Percentiles rank a stretch among this genome's conserved stretches.
Evolutionary conservation across 2,888 invertebrate species (phyloP).

Genomic region (Emmelina monodactyla): DNA sequence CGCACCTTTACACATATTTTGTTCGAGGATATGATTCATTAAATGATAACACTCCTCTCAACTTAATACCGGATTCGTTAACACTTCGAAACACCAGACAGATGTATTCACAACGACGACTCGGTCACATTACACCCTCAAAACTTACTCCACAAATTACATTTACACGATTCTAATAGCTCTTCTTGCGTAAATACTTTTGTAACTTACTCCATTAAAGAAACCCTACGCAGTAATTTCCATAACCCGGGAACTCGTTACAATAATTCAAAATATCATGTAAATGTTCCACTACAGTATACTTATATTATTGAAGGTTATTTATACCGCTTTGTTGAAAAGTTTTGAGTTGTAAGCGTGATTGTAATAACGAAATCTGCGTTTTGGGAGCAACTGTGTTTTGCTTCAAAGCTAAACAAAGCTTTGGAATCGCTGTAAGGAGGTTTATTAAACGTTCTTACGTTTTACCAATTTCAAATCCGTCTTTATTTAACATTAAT

Average conservation of each 20-base stretch:
- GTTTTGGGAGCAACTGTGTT: too few species aligned
- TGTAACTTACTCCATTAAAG: slow-evolving; percentile 53
- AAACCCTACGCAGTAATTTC: slow-evolving; percentile 49
- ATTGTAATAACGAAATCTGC: too few species aligned
- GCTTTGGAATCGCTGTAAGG: too few species aligned
- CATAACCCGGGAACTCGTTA: slow-evolving; percentile 39
- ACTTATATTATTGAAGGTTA: slow-evolving; percentile 10
- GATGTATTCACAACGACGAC: slow-evolving; percentile 38
- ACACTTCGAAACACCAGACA: too few species aligned
- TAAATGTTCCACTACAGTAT: neutral
- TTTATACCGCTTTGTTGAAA: neutral
- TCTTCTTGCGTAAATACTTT: slow-evolving; percentile 51
- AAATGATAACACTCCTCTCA: too few species aligned
- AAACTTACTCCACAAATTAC: slow-evolving; percentile 57
- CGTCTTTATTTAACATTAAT: too few species aligned
- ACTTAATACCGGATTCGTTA: too few species aligned
- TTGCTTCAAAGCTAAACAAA: too few species aligned
- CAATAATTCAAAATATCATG: slow-evolving; percentile 23
- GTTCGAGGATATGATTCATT: too few species aligned
- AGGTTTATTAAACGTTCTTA: too few species aligned
- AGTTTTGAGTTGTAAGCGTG: neutral
- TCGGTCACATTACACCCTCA: slow-evolving; percentile 45
- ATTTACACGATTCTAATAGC: slow-evolving; percentile 58
- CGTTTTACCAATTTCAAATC: too few species aligned
- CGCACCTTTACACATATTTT: too few species aligned